Conservation (phyloP, 2,797 vertebrate genomes). For the Limnodromus scolopaceus region DNA sequence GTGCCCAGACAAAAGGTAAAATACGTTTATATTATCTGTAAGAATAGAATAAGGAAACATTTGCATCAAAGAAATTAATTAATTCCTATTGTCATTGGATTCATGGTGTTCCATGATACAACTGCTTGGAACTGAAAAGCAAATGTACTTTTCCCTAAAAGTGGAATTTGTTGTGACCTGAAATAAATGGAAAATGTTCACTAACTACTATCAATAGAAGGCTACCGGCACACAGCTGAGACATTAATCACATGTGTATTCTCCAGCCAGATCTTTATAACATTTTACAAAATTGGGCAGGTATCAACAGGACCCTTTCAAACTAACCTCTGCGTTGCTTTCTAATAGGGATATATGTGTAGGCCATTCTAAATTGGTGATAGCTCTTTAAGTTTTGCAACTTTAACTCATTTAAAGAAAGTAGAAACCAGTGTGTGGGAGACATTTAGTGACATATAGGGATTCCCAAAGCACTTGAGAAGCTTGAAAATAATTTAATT, state of each 20-base stretch:
- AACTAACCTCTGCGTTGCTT: neutral
- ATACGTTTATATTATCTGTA: neutral
- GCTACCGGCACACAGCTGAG: neutral
- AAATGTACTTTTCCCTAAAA: neutral
- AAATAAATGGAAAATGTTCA: neutral
- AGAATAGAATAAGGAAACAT: neutral
- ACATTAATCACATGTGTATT: neutral
- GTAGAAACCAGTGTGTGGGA: neutral
- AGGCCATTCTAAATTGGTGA: neutral
- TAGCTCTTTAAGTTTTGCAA: neutral
- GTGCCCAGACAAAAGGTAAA: neutral
- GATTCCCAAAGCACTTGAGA: neutral
- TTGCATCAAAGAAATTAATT: neutral
- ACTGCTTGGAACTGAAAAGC: neutral
- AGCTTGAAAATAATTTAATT: slow-evolving; percentile 29
- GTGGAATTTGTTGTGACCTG: neutral
- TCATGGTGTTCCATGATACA: neutral
- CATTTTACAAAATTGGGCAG: neutral
- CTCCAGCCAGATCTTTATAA: neutral
- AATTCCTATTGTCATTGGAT: neutral
- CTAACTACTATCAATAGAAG: neutral
- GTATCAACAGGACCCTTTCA: neutral
- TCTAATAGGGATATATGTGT: neutral
- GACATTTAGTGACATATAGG: neutral
- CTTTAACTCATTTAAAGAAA: neutral